Evolutionary conservation across 30 jellyfish, hydroid and myxozoan genomes (phyloP), one percentile per base, ranked within the genome.

Genomic region (Aurelia coerulea): DNA sequence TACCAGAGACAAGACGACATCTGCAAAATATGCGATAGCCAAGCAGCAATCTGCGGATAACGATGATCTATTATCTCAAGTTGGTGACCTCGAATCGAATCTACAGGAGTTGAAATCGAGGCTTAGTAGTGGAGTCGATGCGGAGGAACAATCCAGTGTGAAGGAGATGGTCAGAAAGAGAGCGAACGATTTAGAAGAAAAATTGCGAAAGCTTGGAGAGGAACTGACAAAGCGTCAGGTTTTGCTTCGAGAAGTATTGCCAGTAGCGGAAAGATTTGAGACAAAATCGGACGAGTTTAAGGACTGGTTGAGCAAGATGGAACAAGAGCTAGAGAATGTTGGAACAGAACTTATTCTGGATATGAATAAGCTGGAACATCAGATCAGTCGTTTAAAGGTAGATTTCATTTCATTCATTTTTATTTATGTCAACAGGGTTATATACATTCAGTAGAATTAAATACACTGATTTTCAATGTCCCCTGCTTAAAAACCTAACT

Each of bases 1-100:
- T 19, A 62, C 86, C 16, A 86, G 91, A 7, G 90, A 78, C 37
- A 65, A 83, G 59, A 81, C 90, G 69, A 82, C 89, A 13, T 88
- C 97, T 18, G 93, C 91, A 2, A 65, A 18, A 16, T 64, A 71
- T 65, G 94, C 65, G 4, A 90, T 50, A 11, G 92, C 91, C 11
- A 80, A 73, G 46, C 96, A 85, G 77, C 97, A 94, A 65, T 74
- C 49, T 31, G 80, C 66, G 10, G 95, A 88, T n/a, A 82, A 83
- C 70, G 94, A 83, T 81, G 80, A 75, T 60, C 39, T 32, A 7
- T 7, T 78, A 4, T 13, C 54, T 46, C 88, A 78, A 33, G 88
- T 46, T 17, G 88, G 68, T 3, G 68, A 59, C 50, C 54, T 78
- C 66, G 66, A 19, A 8, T 59, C 78, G 2, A 56, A 65, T 17